phyloP scores from a whole-genome alignment of 2,888 invertebrate species.

The Spisula solida region DNA sequence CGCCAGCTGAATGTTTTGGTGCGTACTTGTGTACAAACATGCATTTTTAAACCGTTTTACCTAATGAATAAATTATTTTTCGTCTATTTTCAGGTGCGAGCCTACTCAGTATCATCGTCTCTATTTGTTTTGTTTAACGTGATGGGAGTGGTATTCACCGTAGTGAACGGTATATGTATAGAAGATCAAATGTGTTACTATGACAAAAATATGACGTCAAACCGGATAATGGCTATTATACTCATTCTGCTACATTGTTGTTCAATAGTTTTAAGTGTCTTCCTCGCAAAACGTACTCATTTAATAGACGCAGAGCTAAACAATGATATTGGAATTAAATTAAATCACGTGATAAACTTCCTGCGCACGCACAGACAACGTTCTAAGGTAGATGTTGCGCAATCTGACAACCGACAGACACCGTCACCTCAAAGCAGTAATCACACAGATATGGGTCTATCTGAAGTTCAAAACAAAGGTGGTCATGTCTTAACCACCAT shows the following conservation, averaged over 20 bases:
- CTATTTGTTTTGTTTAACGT: slow-evolving; percentile 67
- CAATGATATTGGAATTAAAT: slow-evolving; percentile 55
- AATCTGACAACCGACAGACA: slow-evolving; percentile 23
- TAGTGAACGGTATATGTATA: slow-evolving; percentile 64
- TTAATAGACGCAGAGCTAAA: slow-evolving; percentile 55
- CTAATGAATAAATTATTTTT: not conserved
- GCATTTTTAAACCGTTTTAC: not conserved
- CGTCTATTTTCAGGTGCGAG: slow-evolving; percentile 56
- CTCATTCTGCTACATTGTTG: slow-evolving; percentile 54
- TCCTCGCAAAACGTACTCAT: slow-evolving; percentile 59
- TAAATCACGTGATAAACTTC: slow-evolving; percentile 51
- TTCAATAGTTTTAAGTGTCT: slow-evolving; percentile 51
- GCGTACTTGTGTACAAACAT: too few species aligned
- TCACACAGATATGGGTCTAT: slow-evolving; percentile 11
- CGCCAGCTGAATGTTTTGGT: too few species aligned
- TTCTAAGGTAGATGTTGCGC: not conserved
- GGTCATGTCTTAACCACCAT: slow-evolving; percentile 48
- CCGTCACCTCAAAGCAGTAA: not conserved
- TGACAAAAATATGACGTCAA: slow-evolving; percentile 51
- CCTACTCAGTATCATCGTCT: slow-evolving; percentile 52
- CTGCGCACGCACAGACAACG: slow-evolving; percentile 5
- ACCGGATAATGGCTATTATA: slow-evolving; percentile 54
- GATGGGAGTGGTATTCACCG: slow-evolving; percentile 67
- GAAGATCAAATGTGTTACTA: slow-evolving; percentile 64
- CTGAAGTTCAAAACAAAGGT: slow-evolving; percentile 44